A percentile compares a stretch with the other conserved stretches of the same genome.
phyloP scores from a whole-genome alignment of 2,888 invertebrate genomes.

The Drosophila tanythrix region DNA sequence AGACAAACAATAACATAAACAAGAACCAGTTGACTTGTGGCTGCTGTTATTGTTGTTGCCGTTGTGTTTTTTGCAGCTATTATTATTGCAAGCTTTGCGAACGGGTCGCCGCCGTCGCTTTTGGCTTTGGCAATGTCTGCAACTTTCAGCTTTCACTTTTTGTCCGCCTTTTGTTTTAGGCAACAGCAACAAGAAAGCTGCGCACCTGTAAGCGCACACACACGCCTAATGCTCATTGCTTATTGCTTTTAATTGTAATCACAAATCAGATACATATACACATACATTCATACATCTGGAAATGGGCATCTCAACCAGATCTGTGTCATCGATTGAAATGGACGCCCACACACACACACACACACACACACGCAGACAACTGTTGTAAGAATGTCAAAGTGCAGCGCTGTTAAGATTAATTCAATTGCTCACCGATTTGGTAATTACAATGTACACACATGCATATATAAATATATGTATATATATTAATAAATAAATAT shows the following conservation, averaged over 20 bases:
- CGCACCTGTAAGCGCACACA: slow-evolving; percentile 43
- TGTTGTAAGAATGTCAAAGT: slow-evolving; percentile 10
- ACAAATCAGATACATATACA: slow-evolving; percentile 10
- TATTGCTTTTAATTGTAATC: slow-evolving; percentile 61
- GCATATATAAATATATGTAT: too few relatives aligned
- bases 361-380: background rate
- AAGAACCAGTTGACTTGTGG: slow-evolving; percentile 53
- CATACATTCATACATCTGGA: background rate
- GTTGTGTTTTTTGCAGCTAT: slow-evolving; percentile 9
- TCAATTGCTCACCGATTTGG: slow-evolving; percentile 4
- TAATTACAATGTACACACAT: slow-evolving; percentile 11
- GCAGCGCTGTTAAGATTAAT: slow-evolving; percentile 16
- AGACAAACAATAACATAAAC: slow-evolving; percentile 50
- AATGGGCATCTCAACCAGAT: slow-evolving; percentile 37
- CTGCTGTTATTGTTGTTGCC: slow-evolving; percentile 5
- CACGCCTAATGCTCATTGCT: slow-evolving; percentile 56
- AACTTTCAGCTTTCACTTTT: slow-evolving; percentile 77
- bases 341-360: slow-evolving; percentile 30
- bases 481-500: too few relatives aligned
- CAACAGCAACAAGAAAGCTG: slow-evolving; percentile 34
- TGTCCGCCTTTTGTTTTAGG: slow-evolving; percentile 67
- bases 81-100: slow-evolving; percentile 38
- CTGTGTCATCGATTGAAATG: slow-evolving; percentile 39
- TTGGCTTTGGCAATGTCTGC: slow-evolving; percentile 50
- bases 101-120: slow-evolving; percentile 60